A percentile compares a stretch with the other conserved stretches of the same genome.
Conservation (phyloP, 2,113 vertebrate species). For the Mohoua ochrocephala region DNA sequence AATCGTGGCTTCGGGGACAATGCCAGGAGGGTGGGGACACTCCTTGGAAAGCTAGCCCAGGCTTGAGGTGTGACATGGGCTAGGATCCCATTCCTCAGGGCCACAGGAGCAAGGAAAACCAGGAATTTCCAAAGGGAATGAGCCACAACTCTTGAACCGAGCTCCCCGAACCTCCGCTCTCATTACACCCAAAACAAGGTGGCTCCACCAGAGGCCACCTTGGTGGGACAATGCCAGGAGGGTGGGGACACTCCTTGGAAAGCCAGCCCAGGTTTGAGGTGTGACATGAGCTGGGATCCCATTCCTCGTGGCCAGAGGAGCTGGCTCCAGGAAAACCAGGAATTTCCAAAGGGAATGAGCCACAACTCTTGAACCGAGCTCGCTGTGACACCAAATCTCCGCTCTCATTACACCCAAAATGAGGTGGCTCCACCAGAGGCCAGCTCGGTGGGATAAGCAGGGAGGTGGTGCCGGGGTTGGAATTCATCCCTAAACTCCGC, state of each 20-base stretch:
- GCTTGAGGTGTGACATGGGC: not conserved
- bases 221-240: not conserved
- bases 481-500: not conserved
- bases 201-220: not conserved
- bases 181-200: accelerated
- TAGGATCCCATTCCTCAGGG: not conserved
- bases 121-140: not conserved
- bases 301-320: not conserved
- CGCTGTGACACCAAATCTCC: accelerated
- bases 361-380: accelerated
- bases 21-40: too few relatives aligned
- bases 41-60: too few relatives aligned
- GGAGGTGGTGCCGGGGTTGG: accelerated
- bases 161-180: accelerated
- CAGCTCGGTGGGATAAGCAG: not conserved
- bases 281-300: too few relatives aligned
- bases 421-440: not conserved
- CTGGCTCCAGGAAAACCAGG: not conserved
- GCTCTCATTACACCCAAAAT: accelerated
- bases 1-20: accelerated
- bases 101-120: not conserved
- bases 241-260: not conserved
- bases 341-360: not conserved
- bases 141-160: accelerated
- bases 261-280: accelerated